Evolutionary conservation across 2,888 invertebrate species (phyloP), one percentile per base, ranked within the genome.

Genomic region (Rotaria macrura): DNA sequence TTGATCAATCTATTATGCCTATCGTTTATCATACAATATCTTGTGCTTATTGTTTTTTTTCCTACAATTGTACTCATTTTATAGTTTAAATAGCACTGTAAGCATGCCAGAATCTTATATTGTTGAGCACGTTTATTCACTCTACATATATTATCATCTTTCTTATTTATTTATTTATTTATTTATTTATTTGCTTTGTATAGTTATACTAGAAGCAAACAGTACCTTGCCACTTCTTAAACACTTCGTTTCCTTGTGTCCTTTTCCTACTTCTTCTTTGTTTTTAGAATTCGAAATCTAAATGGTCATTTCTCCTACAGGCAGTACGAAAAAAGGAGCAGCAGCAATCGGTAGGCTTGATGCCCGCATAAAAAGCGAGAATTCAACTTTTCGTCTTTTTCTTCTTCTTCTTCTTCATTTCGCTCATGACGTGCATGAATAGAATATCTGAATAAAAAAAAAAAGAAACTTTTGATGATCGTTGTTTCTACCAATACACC

Each of bases 261-360:
- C 40, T 79, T 79, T 38, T 79, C 34, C 79, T 79, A 38, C 79
- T 2, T 79, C 12, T 79, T 79, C 43, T 79, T 79, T 43, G 79
- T 79, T 79, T 79, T 85, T 83, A 84, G 34, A 84, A 65, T 84
- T 38, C 47, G 17, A 85, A 79, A 55, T 86, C 86, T 84, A 86
- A 86, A 86, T 86, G 86, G 86, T 54, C 86, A 54, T 86, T 86
- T 86, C 49, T 86, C 29, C 72, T 86, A 74, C 72, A 85, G 40
- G 86, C 86, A 79, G 52, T 86, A 47, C 54, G 74, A 84, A 86
- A 79, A 43, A 79, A 79, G 43, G 79, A 79, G 79, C 79, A 79
- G 79, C 79, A 79, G 79, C 79, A 79, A 79, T 79, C 79, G 79
- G 79, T 79, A 79, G 65, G 65, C 65, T 34, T 34, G 34, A 34